Base-by-base conservation (phyloP, 2,888 invertebrate genomes). In the Augochlorella aurata region DNA sequence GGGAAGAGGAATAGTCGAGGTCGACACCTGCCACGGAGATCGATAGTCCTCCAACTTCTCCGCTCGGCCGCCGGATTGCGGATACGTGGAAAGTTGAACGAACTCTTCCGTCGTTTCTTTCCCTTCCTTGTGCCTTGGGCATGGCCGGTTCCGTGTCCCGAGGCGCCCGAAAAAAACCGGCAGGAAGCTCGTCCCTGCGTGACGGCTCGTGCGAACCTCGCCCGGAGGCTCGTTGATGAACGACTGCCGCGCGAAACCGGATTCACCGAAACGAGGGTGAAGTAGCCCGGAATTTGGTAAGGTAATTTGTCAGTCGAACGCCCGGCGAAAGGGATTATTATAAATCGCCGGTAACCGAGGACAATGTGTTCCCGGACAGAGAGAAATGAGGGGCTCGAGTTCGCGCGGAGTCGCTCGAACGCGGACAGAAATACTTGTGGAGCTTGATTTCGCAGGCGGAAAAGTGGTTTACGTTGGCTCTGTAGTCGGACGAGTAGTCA, bases 1-100 rank as follows among this genome's bases (percentile, higher is more conserved):
- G 3, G 18, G 50, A 44, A 38, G 29, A 38, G 29, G 18, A 63
- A 38, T 38, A 63, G 29, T 10, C 29, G 38, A 3, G 63, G 38
- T 63, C 38, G 63, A 63, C 54, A 54, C 54, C 63, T 63, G 63
- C 38, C 38, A 63, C 10, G 38, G 45, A 54, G 70, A 71, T 71
- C 70, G 70, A 71, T 71, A 71, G 70, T 21, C 45, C 45, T 45
- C 45, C 21, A 71, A 71, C 70, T 71, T 71, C 45, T 50, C 70
- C 24, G 70, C 18, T 71, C 45, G 45, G 58, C 52, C 54, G 21
- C 4, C 70, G 54, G 70, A 71, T 54, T 45, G 44, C 29, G 18
- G 63, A 14, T 47, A 67, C 67, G 44, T 58, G 54, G 54, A 44
- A 5, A 18, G 50, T 58, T 58, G 21, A 45, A 71, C 70, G 70